Conservation (phyloP, 2,888 invertebrate genomes). For the Adineta ricciae region DNA sequence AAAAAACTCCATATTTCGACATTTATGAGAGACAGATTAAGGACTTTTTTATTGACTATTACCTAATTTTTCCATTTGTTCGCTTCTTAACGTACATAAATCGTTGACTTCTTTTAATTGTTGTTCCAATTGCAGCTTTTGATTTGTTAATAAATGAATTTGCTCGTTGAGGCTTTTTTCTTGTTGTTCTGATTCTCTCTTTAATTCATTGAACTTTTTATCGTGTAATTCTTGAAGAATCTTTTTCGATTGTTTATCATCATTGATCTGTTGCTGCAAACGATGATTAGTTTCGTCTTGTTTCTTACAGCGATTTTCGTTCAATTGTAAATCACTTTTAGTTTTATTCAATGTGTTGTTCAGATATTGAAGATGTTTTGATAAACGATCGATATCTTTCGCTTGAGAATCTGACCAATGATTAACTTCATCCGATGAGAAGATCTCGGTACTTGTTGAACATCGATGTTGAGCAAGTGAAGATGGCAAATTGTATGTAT, state of each 20-base stretch:
- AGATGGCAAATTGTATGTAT: slow-evolving; percentile 44
- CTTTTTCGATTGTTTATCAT: slow-evolving; percentile 40
- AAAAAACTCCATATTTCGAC: no score
- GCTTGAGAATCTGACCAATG: slow-evolving; percentile 45
- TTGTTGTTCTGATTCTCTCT: slow-evolving; percentile 38
- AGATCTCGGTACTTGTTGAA: slow-evolving; percentile 39
- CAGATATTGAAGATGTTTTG: slow-evolving; percentile 39
- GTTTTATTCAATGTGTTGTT: slow-evolving; percentile 41
- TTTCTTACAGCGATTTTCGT: slow-evolving; percentile 39
- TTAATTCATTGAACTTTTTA: slow-evolving; percentile 40
- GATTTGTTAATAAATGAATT: slow-evolving; percentile 37
- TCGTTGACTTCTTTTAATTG: slow-evolving; percentile 38
- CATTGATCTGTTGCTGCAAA: slow-evolving; percentile 40
- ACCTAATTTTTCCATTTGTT: slow-evolving; percentile 14
- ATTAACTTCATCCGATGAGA: slow-evolving; percentile 43
- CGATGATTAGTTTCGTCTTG: slow-evolving; percentile 39
- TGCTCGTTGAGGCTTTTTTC: slow-evolving; percentile 37
- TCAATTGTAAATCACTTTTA: slow-evolving; percentile 40
- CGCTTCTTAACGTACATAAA: neutral
- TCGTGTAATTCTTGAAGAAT: slow-evolving; percentile 40
- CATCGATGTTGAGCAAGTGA: slow-evolving; percentile 42
- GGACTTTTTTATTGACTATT: no score
- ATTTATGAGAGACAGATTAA: no score
- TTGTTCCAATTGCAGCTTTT: slow-evolving; percentile 39
- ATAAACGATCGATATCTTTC: slow-evolving; percentile 44